Base-by-base conservation (phyloP, 37 sponge, comb jelly and placozoan species). In the Mnemiopsis leidyi region DNA sequence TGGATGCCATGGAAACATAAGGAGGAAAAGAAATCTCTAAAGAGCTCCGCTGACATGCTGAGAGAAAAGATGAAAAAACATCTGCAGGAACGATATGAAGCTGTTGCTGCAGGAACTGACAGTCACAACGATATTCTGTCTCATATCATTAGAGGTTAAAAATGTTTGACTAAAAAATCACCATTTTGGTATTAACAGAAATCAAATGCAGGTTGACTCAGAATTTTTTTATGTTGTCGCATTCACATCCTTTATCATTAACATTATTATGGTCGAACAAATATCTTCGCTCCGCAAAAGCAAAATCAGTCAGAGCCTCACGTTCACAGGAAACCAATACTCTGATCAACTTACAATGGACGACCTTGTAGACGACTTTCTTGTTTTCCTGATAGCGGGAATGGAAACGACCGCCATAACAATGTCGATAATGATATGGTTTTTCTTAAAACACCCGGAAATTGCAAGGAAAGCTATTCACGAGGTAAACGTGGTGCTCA, bases 331-430 rank as follows among this genome's bases (percentile, higher is more conserved):
- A 3, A 79, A 79, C 37, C 36, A 26, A 26, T 31, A 21, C 20
- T 26, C 18, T 20, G 82, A 79, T 2, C 16, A 32, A 23, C 36
- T 79, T 7, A 79, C 82, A 16, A 79, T 79, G 36, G 82, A 79
- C 3, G 38, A 79, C 36, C 9, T 79, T 21, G 82, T 79, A 21
- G 82, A 79, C 23, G 82, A 79, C 16, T 79, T 36, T 38, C 37
- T 79, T 36, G 38, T 34, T 29, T 79, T 79, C 82, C 18, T 79
- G 38, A 7, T 79, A 20, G 82, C 28, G 16, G 82, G 82, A 32
- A 79, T 79, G 37, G 82, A 79, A 23, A 79, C 82, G 1, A 33
- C 82, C 16, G 31, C 82, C 37, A 79, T 79, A 2, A 32, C 37
- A 20, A 31, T 79, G 36, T 31, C 82, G 20, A 79, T 79, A 7